These are phyloP conservation scores for Drosophila repletoides DNA, from an alignment of 1,140 invertebrate species.

Conservation along the genomic window DNA sequence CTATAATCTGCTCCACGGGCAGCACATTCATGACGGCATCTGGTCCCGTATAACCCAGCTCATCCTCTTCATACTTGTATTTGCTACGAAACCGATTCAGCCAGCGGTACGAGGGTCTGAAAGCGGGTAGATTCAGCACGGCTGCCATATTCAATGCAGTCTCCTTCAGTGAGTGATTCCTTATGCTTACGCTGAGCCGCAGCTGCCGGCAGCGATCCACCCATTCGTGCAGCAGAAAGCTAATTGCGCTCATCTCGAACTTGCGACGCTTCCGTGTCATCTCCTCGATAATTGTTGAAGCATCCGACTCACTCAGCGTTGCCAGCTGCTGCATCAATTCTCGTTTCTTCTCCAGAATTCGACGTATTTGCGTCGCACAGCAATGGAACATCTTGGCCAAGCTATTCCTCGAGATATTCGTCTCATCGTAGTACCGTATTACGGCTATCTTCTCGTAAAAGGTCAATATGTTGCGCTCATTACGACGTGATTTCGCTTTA, in stretches of 20 bases:
- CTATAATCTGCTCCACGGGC: conserved; percentile 73
- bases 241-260: conserved; percentile 79
- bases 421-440: conserved; percentile 77
- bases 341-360: conserved; percentile 72
- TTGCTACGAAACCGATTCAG: conserved; percentile 73
- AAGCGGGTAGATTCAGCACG: conserved; percentile 65
- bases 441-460: conserved; percentile 81
- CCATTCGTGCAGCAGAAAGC: conserved; percentile 74
- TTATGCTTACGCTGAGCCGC: conserved; percentile 48
- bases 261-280: conserved; percentile 78
- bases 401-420: conserved; percentile 73
- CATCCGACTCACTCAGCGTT: conserved; percentile 71
- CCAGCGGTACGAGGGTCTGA: conserved; percentile 76
- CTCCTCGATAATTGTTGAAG: conserved; percentile 73
- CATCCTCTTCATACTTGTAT: conserved; percentile 74
- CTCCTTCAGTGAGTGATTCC: conserved; percentile 72
- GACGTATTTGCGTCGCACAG: conserved; percentile 78
- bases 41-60: conserved; percentile 55
- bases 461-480: conserved; percentile 77
- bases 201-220: conserved; percentile 68
- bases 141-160: conserved; percentile 70
- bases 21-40: conserved; percentile 37
- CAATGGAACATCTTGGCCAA: conserved; percentile 79
- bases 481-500: conserved; percentile 64
- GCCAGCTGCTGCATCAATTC: conserved; percentile 70